Evolutionary conservation across 2,888 invertebrate genomes (phyloP).

Genomic region (Synergus japonicus): DNA sequence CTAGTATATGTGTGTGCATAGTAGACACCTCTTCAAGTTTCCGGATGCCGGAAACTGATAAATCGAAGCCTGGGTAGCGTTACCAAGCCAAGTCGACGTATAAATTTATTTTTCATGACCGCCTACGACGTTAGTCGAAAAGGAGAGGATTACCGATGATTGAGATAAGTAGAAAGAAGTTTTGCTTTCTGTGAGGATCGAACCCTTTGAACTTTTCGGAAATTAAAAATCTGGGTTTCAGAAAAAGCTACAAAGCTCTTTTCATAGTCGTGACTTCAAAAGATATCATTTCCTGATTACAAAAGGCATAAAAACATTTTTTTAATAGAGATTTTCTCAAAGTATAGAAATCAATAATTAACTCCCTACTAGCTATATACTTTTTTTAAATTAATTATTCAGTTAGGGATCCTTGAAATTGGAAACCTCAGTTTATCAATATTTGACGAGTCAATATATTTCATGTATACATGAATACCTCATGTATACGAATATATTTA

Average conservation of each 20-base stretch:
- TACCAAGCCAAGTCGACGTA: background rate
- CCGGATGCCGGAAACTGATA: constrained; percentile 1
- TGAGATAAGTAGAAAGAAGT: background rate
- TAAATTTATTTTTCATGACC: constrained; percentile 14
- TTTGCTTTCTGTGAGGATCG: background rate
- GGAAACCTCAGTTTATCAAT: too few relatives aligned
- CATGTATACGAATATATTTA: too few relatives aligned
- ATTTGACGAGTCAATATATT: too few relatives aligned
- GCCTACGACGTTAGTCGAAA: background rate
- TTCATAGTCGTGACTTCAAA: background rate
- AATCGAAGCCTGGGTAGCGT: background rate
- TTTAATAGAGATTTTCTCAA: too few relatives aligned
- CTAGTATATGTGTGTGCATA: background rate
- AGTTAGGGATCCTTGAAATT: too few relatives aligned
- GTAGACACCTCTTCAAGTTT: background rate
- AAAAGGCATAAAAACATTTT: background rate
- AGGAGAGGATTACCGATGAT: background rate
- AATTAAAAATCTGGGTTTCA: background rate
- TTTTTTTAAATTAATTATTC: too few relatives aligned
- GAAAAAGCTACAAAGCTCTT: background rate
- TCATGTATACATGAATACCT: too few relatives aligned
- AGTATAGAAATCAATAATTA: too few relatives aligned
- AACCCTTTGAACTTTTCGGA: background rate
- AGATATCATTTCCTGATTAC: background rate
- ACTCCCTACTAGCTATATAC: too few relatives aligned